Conservation (phyloP, 2,888 invertebrate species). For the Fabriciana adippe region DNA sequence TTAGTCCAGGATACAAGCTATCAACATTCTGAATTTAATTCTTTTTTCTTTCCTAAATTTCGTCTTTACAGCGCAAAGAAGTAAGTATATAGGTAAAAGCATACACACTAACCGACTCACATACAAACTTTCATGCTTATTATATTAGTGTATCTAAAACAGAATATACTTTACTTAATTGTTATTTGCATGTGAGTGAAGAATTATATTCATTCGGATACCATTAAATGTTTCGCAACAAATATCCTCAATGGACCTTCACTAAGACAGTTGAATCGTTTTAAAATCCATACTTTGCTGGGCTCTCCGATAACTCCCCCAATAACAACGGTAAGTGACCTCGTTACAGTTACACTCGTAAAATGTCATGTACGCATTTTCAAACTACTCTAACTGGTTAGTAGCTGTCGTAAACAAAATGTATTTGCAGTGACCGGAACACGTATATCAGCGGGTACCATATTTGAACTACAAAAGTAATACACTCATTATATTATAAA, state of each 20-base stretch:
- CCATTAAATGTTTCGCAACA: conserved; percentile 22
- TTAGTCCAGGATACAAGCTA: too few relatives aligned
- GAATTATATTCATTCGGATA: neutral
- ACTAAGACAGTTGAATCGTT: conserved; percentile 58
- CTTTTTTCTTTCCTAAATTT: too few relatives aligned
- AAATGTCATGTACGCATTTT: conserved; percentile 72
- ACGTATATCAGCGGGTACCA: conserved; percentile 31
- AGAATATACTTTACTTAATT: too few relatives aligned
- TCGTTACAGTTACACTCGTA: conserved; percentile 71
- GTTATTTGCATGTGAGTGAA: neutral
- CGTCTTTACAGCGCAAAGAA: too few relatives aligned
- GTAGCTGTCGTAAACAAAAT: conserved; percentile 42
- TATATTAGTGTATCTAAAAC: too few relatives aligned
- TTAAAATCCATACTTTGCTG: conserved; percentile 23
- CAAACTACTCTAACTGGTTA: conserved; percentile 60
- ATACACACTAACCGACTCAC: too few relatives aligned
- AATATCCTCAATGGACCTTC: conserved; percentile 52
- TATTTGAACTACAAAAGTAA: neutral
- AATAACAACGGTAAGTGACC: conserved; percentile 71
- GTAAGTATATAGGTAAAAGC: too few relatives aligned
- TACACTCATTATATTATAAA: neutral
- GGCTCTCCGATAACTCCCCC: conserved; percentile 59
- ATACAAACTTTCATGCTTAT: too few relatives aligned
- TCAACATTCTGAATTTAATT: too few relatives aligned
- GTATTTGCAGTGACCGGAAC: conserved; percentile 44